phyloP scores from a whole-genome alignment of 2,113 vertebrate genomes.

The Embiotoca jacksoni region DNA sequence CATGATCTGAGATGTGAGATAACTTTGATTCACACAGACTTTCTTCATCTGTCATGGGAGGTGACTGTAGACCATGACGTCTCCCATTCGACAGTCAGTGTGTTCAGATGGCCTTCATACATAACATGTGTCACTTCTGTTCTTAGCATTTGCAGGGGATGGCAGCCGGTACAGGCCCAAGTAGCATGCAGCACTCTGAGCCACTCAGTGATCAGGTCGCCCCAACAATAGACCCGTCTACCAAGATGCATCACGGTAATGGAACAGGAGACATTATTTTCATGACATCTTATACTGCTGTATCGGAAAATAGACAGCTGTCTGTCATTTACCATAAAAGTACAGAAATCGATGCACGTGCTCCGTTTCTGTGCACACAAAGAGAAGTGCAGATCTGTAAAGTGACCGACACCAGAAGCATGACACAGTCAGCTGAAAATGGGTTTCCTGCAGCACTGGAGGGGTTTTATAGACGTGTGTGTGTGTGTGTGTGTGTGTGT shows the following conservation, averaged over 20 bases:
- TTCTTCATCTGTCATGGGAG: too few relatives aligned
- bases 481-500: slow-evolving; percentile 31
- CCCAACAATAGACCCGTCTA: not conserved
- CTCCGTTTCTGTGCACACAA: not conserved
- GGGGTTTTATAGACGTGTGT: slow-evolving; percentile 27
- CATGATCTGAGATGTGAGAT: too few relatives aligned
- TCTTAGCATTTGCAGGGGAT: too few relatives aligned
- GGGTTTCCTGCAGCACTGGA: slow-evolving; percentile 71
- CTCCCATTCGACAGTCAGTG: too few relatives aligned
- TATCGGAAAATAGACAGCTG: not conserved
- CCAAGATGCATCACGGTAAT: not conserved
- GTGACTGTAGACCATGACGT: too few relatives aligned
- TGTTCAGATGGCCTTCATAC: too few relatives aligned
- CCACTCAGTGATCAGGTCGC: too few relatives aligned
- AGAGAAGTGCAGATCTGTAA: not conserved
- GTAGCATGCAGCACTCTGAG: too few relatives aligned
- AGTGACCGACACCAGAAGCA: slow-evolving; percentile 26
- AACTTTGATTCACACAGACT: too few relatives aligned
- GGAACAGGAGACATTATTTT: too few relatives aligned
- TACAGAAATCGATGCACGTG: not conserved
- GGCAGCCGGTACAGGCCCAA: too few relatives aligned
- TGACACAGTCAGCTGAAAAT: slow-evolving; percentile 56
- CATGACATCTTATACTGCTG: not conserved
- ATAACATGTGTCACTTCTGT: too few relatives aligned
- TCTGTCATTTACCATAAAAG: not conserved